Evolutionary conservation across 2,113 vertebrate species (phyloP).

Genomic region (Misgurnus anguillicaudatus): DNA sequence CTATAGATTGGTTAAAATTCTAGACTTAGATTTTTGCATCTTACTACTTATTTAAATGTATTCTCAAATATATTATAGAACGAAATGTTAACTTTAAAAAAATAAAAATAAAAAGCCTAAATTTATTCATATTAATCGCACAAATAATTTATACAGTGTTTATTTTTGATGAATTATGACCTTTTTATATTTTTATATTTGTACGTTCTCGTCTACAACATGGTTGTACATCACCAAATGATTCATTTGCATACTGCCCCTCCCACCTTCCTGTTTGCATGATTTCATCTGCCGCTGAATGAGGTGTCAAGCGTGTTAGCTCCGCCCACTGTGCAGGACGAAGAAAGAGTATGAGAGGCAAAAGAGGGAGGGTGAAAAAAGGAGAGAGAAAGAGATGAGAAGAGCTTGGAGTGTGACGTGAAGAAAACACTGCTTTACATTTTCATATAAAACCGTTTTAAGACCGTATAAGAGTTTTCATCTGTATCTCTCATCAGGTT

Average conservation of each 20-base stretch:
- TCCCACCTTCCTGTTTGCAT: not conserved
- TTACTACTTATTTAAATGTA: too few relatives aligned
- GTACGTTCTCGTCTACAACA: not conserved
- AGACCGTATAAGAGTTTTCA: not conserved
- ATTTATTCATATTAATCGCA: not conserved
- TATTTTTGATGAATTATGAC: too few relatives aligned
- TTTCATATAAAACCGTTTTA: not conserved
- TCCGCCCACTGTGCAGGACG: not conserved
- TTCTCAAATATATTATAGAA: too few relatives aligned
- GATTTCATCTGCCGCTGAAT: slow-evolving; percentile 18
- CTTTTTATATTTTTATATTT: too few relatives aligned
- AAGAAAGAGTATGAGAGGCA: not conserved
- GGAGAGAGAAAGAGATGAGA: not conserved
- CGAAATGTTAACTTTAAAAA: too few relatives aligned
- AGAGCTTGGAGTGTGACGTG: slow-evolving; percentile 11
- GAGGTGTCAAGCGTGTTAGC: not conserved
- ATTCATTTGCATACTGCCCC: not conserved
- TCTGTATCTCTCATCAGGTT: not conserved
- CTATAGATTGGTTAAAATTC: not conserved
- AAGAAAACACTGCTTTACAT: slow-evolving; percentile 6
- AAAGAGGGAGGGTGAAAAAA: slow-evolving; percentile 14
- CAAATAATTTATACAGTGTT: not conserved
- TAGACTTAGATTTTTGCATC: too few relatives aligned
- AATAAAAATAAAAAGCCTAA: not conserved
- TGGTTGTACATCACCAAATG: not conserved